Percentiles rank a stretch among this genome's conserved stretches.
These are phyloP conservation scores for Siniperca scherzeri DNA, from an alignment of 2,797 vertebrate genomes.

Conservation along the genomic window DNA sequence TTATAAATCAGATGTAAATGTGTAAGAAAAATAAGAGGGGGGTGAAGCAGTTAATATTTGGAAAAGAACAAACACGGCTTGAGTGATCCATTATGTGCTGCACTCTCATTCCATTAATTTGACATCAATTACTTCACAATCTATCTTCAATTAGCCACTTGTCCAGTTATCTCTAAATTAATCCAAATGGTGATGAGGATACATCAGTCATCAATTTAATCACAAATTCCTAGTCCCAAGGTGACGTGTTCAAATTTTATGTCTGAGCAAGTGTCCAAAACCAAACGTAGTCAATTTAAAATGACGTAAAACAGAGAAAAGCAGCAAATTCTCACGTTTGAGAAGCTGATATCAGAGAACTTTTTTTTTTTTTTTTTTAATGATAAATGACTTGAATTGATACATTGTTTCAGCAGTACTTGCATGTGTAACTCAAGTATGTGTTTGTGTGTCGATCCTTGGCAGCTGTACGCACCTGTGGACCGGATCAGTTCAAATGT, in stretches of 20 bases:
- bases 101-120: background rate
- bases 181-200: background rate
- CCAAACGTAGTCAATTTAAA: background rate
- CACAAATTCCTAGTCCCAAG: background rate
- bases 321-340: background rate
- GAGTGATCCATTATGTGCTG: background rate
- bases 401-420: background rate
- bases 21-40: too few species aligned
- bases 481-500: conserved; percentile 95
- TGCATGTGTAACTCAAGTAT: background rate
- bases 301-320: background rate
- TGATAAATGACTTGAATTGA: background rate
- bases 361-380: background rate
- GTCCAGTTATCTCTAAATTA: background rate
- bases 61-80: background rate
- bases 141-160: background rate
- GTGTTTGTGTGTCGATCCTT: background rate
- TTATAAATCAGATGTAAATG: background rate
- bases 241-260: background rate
- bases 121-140: background rate
- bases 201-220: background rate
- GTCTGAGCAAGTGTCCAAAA: background rate
- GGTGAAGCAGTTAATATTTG: background rate
- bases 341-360: background rate
- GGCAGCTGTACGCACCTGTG: conserved; percentile 92